These are phyloP conservation scores for Narcine bancroftii DNA, from an alignment of 2,113 vertebrate genomes.

Conservation along the genomic window DNA sequence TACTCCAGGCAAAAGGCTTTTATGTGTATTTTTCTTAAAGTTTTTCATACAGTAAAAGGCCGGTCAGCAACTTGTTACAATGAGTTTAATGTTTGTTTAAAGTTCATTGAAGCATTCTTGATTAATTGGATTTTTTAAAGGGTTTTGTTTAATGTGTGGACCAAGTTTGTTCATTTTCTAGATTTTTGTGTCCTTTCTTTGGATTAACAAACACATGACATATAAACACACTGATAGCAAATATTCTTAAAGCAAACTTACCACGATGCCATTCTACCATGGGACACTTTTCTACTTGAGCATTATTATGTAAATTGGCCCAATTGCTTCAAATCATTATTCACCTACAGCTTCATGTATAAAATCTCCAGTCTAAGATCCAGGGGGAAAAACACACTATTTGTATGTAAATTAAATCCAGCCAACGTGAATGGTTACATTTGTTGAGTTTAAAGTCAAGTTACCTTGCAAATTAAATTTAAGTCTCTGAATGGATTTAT, in stretches of 20 bases:
- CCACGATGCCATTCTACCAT: not conserved
- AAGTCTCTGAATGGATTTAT: not conserved
- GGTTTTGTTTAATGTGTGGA: no score
- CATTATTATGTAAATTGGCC: slow-evolving; percentile 4
- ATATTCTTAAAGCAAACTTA: not conserved
- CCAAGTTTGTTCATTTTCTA: no score
- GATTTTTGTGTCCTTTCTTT: no score
- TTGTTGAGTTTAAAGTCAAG: not conserved
- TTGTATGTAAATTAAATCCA: slow-evolving; percentile 20
- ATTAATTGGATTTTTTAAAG: no score
- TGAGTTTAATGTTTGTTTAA: no score
- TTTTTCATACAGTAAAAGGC: no score
- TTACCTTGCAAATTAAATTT: not conserved
- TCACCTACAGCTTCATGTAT: not conserved
- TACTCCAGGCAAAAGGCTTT: no score
- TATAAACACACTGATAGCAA: not conserved
- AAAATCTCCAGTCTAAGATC: not conserved
- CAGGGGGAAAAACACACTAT: not conserved
- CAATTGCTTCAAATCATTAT: not conserved
- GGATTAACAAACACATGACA: no score
- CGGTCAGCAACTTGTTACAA: no score
- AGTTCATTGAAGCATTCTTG: no score
- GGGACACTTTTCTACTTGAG: not conserved
- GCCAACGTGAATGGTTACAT: not conserved
- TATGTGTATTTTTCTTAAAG: no score